Base-by-base conservation (phyloP, 2,888 invertebrate species). In the Syritta pipiens region DNA sequence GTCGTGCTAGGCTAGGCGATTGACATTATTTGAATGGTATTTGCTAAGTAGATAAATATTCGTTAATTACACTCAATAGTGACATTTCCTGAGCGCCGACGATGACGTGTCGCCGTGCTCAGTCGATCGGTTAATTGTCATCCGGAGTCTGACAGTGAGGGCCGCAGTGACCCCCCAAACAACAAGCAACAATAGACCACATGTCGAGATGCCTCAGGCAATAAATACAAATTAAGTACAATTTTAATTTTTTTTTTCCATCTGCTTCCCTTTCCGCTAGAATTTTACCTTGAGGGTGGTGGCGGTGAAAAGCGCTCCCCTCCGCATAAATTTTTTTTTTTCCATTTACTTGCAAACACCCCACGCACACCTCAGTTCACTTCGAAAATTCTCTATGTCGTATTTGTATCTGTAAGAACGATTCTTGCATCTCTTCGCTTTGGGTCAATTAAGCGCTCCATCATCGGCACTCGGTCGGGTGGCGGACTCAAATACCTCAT, bases 61-160 rank as follows among this genome's bases (percentile, higher is more conserved):
- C 62, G 62, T 49, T 79, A 74, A 79, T 79, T 79, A 68, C 62
- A 62, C 60, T 79, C 55, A 49, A 72, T 67, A 62, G 72, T 72
- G 72, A 67, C 67, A 60, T 60, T 74, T 79, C 79, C 74, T n/a
- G n/a, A n/a, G 79, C 20, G 72, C 30, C 67, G 30, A 44, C 17
- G 30, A 28, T 28, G 37, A 46, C 48, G 48, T 49, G 37, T 57
- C 37, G 17, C 22, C 55, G 62, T 72, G 60, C 49, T 48, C 53
- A 60, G 26, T 77, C 48, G 60, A 49, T 71, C 65, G 71, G 55
- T 46, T 72, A 72, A 72, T 72, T 79, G 60, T 49, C 74, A 74
- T 74, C 71, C 71, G 77, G 65, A 17, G 68, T 12, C 42, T 17
- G 40, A 28, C 46, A n/a, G 59, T 22, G 26, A 35, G 24, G 46